Evolutionary conservation across 92 coral and sea anemone genomes (phyloP), one percentile per base, ranked within the genome.

Genomic region (Parazoanthus swiftii): DNA sequence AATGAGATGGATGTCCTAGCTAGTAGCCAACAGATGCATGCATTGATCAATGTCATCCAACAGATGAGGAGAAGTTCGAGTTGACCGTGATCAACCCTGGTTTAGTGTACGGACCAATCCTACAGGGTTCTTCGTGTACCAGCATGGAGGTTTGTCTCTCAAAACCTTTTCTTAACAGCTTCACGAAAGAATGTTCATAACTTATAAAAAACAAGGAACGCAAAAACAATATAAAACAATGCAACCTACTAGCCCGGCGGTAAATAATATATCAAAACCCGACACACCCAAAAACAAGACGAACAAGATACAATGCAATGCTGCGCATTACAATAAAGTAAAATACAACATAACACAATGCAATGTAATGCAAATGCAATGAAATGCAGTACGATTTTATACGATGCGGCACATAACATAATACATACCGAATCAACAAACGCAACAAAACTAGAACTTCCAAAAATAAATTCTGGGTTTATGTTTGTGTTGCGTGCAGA

Each of bases 61-160:
- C 86, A 95, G 98, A 90, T 81, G 97, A 93, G 74, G 91, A 95
- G 84, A 94, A 89, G 87, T 95, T 96, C 90, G 99, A 96, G 74
- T 85, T 96, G 76, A 93, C 90, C 38, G 91, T 82, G 71, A 92
- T 96, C 36, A 93, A 94, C 81, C 98, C 99, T 73, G 98, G 99
- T 78, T 88, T 93, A 43, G 91, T 95, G 63, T 82, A 90, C 82
- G 99, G 99, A 0, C 99, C 99, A 84, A 92, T 96, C 37, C 89
- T 96, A 20, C 98, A 96, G 58, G 97, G 97, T 10, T 95, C 99
- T 15, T 76, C 88, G 26, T 96, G 96, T 63, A 95, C 98, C 13
- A 96, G 99, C 80, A 96, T 96, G 99, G 99, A 96, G 99, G 99
- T 96, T 81, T 76, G 73, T 80, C 42, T 21, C 3, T 6, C 20